Percentiles rank a stretch among this genome's conserved stretches.
phyloP scores from a whole-genome alignment of 2,113 vertebrate species.

The Ctenodactylus gundi region DNA sequence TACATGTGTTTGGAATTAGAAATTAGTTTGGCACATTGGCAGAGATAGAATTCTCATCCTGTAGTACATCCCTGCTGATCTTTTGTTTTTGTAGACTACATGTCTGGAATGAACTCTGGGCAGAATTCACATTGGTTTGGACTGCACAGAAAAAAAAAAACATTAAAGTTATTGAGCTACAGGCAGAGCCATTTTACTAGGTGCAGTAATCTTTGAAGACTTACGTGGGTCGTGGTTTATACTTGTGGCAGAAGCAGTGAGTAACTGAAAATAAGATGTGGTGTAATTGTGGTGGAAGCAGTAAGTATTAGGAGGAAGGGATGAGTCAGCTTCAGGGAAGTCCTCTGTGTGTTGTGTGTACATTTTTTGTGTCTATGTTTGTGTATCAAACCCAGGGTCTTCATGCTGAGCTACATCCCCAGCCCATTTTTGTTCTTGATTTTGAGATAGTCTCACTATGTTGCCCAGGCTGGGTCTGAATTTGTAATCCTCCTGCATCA shows the following conservation, averaged over 20 bases:
- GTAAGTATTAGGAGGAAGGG: background rate
- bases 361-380: no score
- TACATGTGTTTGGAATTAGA: conserved; percentile 18
- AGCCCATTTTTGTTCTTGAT: no score
- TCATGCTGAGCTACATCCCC: no score
- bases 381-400: no score
- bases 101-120: conserved; percentile 4
- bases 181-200: background rate
- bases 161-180: conserved; percentile 6
- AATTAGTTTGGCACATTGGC: background rate
- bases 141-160: background rate
- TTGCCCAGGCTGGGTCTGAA: no score
- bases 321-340: background rate
- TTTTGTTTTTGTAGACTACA: background rate
- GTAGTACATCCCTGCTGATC: background rate
- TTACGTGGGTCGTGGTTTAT: conserved; percentile 3
- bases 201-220: background rate
- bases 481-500: no score
- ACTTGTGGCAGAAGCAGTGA: background rate
- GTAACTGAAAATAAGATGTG: background rate
- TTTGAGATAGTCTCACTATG: no score
- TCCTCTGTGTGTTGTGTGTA: no score
- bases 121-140: background rate
- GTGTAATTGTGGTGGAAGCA: background rate
- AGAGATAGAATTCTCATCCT: background rate